phyloP scores from a whole-genome alignment of 2,888 invertebrate genomes.

The Charanyca ferruginea region DNA sequence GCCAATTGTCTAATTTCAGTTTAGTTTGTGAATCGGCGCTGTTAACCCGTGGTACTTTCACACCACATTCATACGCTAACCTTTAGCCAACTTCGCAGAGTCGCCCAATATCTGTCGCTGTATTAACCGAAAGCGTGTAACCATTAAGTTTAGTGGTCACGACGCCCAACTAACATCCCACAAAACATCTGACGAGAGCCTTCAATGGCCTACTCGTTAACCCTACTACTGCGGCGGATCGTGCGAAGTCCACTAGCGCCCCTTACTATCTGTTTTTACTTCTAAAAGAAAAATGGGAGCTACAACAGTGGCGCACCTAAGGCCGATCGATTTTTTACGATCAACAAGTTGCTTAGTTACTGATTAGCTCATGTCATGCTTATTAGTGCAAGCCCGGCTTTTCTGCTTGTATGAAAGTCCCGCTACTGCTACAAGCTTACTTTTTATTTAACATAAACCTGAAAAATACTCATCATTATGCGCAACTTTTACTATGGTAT shows the following conservation, averaged over 20 bases:
- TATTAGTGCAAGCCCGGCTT: too few species aligned
- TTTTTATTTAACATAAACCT: too few species aligned
- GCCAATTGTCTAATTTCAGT: too few species aligned
- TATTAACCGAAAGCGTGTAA: constrained; percentile 42
- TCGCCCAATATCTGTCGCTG: constrained; percentile 49
- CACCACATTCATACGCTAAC: background rate
- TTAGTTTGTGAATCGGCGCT: too few species aligned
- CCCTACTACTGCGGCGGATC: constrained; percentile 59
- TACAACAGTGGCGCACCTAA: too few species aligned
- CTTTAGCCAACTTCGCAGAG: background rate
- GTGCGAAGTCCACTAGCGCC: constrained; percentile 66
- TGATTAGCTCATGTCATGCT: too few species aligned
- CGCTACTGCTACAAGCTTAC: too few species aligned
- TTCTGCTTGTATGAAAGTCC: too few species aligned
- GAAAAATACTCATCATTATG: too few species aligned
- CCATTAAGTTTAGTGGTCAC: constrained; percentile 65
- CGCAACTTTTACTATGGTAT: too few species aligned
- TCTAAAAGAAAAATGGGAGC: background rate
- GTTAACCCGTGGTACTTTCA: background rate
- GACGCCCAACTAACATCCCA: constrained; percentile 44
- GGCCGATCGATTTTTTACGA: too few species aligned
- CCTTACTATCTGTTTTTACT: constrained; percentile 46
- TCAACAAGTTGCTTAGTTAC: too few species aligned
- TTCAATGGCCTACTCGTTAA: constrained; percentile 66
- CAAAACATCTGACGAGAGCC: constrained; percentile 62